phyloP scores from a whole-genome alignment of 2,113 vertebrate genomes.

The Alectura lathami region DNA sequence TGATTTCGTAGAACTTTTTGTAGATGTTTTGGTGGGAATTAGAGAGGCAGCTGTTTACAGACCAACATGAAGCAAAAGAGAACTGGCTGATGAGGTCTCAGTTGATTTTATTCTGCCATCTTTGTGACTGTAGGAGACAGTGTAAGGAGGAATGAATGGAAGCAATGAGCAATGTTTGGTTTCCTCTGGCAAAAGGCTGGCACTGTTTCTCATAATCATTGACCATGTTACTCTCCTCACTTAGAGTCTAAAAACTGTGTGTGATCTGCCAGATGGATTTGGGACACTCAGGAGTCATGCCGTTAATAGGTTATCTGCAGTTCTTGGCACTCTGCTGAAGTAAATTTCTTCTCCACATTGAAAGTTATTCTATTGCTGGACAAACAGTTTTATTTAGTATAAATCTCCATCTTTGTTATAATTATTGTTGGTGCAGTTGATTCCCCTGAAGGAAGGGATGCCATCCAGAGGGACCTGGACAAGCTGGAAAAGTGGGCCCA shows the following conservation, averaged over 20 bases:
- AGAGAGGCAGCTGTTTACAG: neutral
- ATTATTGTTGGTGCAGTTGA: too few relatives aligned
- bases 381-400: neutral
- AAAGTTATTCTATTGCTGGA: neutral
- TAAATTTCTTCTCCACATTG: neutral
- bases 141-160: neutral
- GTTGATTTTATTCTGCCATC: neutral
- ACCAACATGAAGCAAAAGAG: neutral
- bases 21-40: constrained; percentile 5
- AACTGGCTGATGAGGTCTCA: neutral
- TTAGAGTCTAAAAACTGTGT: neutral
- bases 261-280: neutral
- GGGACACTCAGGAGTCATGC: neutral
- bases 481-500: too few relatives aligned
- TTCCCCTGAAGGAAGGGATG: too few relatives aligned
- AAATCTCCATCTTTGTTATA: neutral
- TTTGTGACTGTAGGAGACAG: neutral
- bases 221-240: neutral
- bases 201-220: neutral
- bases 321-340: neutral
- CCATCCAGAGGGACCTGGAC: too few relatives aligned
- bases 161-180: neutral
- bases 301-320: neutral
- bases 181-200: neutral
- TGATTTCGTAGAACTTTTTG: neutral